Evolutionary conservation across 2,113 vertebrate genomes (phyloP), one percentile per base, ranked within the genome.

Genomic region (Spilogale gracilis): DNA sequence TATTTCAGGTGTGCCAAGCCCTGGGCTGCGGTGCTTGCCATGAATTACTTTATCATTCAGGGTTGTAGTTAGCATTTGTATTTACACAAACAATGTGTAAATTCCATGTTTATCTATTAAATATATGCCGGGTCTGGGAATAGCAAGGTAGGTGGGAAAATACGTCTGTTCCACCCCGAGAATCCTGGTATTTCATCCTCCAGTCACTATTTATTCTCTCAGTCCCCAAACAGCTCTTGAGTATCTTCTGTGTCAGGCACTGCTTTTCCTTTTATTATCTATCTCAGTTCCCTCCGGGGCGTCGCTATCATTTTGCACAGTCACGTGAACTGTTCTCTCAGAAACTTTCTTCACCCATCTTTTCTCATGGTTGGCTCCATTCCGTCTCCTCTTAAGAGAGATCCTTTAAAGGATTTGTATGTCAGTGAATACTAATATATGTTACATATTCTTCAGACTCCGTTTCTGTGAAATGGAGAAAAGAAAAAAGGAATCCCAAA

Each of bases 41-140:
- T 85, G 43, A 85, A 89, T 85, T 83, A 27, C 60, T 90, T 91
- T 87, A 89, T 78, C 91, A 69, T 58, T 43, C n/a, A n/a, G 17
- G 11, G 21, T 82, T 73, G 9, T 76, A 71, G 65, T 94, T 92
- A 92, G 30, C 7, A 21, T 92, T 82, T 89, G 17, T 25, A 63
- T 92, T 50, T 85, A 81, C 43, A 10, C 81, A 74, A 96, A 65
- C 32, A 71, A 52, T 81, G 52, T 25, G 25, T 50, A 92, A 94
- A 89, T 94, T 43, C 90, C 18, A 56, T 84, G 23, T 93, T 93
- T 79, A 88, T 89, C n/a, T 63, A 45, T 94, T 91, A 89, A 93
- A 67, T 58, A 60, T 84, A 45, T 69, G 65, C 30, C 84, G 25
- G 17, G 8, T 79, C 2, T n/a, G 54, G 61, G 18, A 67, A 80